Evolutionary conservation across 1,140 invertebrate genomes (phyloP).

Genomic region (Papilio polyxenes): DNA sequence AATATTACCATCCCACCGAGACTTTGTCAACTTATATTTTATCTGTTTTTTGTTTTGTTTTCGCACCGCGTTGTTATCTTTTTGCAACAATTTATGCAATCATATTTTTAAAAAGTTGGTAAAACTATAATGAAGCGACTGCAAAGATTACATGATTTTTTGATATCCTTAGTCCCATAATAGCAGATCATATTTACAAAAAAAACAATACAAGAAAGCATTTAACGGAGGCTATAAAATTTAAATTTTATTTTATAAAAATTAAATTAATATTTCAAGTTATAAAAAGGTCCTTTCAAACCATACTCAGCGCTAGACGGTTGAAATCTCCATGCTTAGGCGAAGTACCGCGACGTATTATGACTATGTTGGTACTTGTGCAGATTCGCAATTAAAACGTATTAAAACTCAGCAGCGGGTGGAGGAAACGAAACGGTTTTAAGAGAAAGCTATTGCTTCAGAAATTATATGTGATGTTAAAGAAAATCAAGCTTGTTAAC

Average conservation of each 20-base stretch:
- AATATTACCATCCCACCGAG: conserved; percentile 42
- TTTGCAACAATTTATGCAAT: background rate
- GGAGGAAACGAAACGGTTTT: conserved; percentile 13
- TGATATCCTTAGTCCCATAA: too few species aligned
- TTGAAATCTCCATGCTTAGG: background rate
- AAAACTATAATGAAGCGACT: background rate
- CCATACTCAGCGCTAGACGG: background rate
- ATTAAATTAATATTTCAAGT: background rate
- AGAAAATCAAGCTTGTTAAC: conserved; percentile 68
- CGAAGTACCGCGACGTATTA: conserved; percentile 5
- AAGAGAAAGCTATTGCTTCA: conserved; percentile 38
- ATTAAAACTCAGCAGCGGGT: conserved; percentile 26
- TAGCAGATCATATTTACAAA: too few species aligned
- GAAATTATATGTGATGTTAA: conserved; percentile 51
- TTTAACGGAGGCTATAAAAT: too few species aligned
- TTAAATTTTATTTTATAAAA: too few species aligned
- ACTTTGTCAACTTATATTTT: conserved; percentile 17
- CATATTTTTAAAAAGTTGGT: background rate
- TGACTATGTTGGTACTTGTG: conserved; percentile 14
- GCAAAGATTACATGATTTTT: background rate
- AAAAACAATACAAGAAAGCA: too few species aligned
- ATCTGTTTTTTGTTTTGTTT: background rate
- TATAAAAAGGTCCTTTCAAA: conserved; percentile 6
- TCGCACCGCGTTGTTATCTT: background rate
- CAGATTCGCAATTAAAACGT: conserved; percentile 31